A percentile compares a stretch with the other conserved stretches of the same genome.
Evolutionary conservation across 2,888 invertebrate species (phyloP).

Genomic region (Drosophila melanosoma): DNA sequence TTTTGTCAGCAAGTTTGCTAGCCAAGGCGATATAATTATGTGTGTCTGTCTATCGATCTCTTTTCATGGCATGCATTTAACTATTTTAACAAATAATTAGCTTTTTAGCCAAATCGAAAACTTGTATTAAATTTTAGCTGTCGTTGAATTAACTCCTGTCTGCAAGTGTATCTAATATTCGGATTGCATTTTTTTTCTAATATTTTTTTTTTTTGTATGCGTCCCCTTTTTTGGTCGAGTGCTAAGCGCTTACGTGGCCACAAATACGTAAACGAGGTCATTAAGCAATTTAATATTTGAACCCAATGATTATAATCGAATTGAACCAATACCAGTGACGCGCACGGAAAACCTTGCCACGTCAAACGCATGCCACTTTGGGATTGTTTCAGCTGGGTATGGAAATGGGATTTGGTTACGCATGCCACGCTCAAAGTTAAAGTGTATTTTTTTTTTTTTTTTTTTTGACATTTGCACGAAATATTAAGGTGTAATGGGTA

Average conservation of each 20-base stretch:
- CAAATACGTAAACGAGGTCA: slow-evolving; percentile 72
- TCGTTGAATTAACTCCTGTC: background rate
- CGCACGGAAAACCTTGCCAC: slow-evolving; percentile 6
- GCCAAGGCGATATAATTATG: background rate
- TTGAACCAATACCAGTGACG: slow-evolving; percentile 38
- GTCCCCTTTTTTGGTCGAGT: slow-evolving; percentile 24
- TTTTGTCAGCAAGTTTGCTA: background rate
- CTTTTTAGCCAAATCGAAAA: background rate
- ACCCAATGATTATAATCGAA: slow-evolving; percentile 76
- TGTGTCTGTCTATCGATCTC: background rate
- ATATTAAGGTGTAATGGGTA: slow-evolving; percentile 75
- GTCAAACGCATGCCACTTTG: slow-evolving; percentile 3
- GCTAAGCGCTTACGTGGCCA: slow-evolving; percentile 65
- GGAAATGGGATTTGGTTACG: slow-evolving; percentile 59
- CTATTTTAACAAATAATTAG: background rate
- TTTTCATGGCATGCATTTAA: background rate
- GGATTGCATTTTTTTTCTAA: background rate
- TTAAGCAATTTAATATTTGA: slow-evolving; percentile 80
- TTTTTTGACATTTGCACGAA: slow-evolving; percentile 76
- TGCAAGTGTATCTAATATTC: background rate
- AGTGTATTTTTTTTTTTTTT: slow-evolving; percentile 71
- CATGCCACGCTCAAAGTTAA: slow-evolving; percentile 57
- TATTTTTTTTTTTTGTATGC: slow-evolving; percentile 2
- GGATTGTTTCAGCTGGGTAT: background rate
- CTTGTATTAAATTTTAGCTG: background rate